Percentiles rank a stretch among this genome's conserved stretches.
Conservation (phyloP, 2,888 invertebrate genomes). For the Drosophila seclusa region DNA sequence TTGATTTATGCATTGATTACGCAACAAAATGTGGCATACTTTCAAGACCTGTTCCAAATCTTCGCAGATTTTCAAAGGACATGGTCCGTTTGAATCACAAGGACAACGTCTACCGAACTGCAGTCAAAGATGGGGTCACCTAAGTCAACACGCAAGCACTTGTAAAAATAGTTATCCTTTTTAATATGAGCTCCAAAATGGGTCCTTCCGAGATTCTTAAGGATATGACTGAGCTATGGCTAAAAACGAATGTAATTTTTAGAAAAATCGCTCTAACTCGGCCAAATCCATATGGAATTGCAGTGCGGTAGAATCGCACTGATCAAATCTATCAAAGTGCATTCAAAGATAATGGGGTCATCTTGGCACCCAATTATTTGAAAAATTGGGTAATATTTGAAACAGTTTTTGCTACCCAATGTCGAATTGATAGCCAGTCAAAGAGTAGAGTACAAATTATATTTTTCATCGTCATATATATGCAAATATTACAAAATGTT, state of each 20-base stretch:
- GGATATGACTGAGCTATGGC: no score
- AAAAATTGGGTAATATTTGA: not conserved
- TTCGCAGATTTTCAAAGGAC: not conserved
- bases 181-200: no score
- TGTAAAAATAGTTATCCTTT: no score
- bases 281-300: no score
- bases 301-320: no score
- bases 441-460: slow-evolving; percentile 14
- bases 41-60: not conserved
- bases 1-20: not conserved
- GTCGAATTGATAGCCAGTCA: not conserved
- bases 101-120: not conserved
- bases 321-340: not conserved
- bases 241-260: no score
- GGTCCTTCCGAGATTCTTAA: no score
- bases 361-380: not conserved
- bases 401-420: not conserved
- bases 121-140: not conserved
- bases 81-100: not conserved
- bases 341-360: not conserved
- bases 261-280: no score
- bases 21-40: not conserved
- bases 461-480: slow-evolving; percentile 36
- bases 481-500: slow-evolving; percentile 39
- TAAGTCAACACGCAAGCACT: not conserved